Evolutionary conservation across 2,888 invertebrate species (phyloP), one percentile per base, ranked within the genome.

Genomic region (Drosophila cognata): DNA sequence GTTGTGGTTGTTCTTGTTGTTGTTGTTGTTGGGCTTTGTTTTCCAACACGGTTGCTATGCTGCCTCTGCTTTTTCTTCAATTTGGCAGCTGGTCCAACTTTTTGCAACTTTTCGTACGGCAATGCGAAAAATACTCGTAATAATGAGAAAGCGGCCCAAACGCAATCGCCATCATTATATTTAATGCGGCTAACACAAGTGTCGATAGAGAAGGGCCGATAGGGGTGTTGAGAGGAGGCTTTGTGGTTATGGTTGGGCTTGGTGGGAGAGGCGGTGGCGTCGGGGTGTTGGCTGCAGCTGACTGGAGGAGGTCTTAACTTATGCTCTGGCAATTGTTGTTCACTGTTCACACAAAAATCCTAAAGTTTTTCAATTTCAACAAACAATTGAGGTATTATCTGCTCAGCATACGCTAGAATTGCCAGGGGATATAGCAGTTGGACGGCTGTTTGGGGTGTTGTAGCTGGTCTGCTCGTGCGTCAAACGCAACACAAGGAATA

Each of bases 361-460:
- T 64, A 77, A 88, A 88, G 88, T 88, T 88, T 88, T 90, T 88
- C 87, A 88, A 91, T 88, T 89, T 89, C 87, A 80, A 82, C 91
- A 89, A 91, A 88, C 91, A 88, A 90, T 90, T 88, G 91, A 91
- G 91, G 88, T 84, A 90, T 87, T 89, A 87, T 87, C 89, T 78
- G 77, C 71, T 64, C 74, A 65, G 72, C 51, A 46, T 65, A 66
- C 35, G 71, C 36, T 46, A 50, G 46, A 50, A 46, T 31, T 66
- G 43, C n/a, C 65, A 43, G 38, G 21, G 36, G 18, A 46, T 25
- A 48, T 25, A 33, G 16, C 6, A 21, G 11, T n/a, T 18, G 29
- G 21, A 16, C 8, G 8, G 3, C 25, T 6, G 13, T 2, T 25
- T 4, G 38, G 11, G 41, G 21, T 18, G 48, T 7, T 36, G 29